Evolutionary conservation across 2,113 vertebrate species (phyloP).

Genomic region (Alligator sinensis): DNA sequence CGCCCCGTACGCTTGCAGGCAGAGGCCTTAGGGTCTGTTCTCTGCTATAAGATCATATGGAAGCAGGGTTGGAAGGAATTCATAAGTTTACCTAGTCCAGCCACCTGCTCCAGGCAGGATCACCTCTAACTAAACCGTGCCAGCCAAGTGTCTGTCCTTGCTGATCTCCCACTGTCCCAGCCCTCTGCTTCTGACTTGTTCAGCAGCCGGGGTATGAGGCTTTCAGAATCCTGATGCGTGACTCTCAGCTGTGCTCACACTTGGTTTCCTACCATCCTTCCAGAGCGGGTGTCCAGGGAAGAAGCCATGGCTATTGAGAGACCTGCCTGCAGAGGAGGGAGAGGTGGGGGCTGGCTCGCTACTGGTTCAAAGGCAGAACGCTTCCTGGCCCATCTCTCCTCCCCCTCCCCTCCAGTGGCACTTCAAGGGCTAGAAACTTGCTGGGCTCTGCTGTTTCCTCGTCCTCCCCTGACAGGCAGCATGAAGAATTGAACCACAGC

Average conservation of each 20-base stretch:
- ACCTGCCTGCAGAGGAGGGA: accelerated
- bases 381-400: neutral
- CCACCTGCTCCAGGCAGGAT: too few relatives aligned
- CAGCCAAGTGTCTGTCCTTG: neutral
- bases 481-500: slow-evolving; percentile 52
- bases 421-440: slow-evolving; percentile 63
- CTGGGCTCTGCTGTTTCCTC: slow-evolving; percentile 62
- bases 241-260: neutral
- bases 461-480: neutral
- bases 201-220: neutral
- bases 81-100: too few relatives aligned
- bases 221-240: neutral
- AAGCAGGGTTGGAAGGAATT: too few relatives aligned
- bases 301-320: neutral
- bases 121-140: too few relatives aligned
- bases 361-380: neutral
- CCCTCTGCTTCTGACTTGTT: neutral
- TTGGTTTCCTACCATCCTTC: too few relatives aligned
- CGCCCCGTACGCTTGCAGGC: neutral
- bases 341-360: accelerated
- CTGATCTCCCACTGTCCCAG: neutral
- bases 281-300: too few relatives aligned
- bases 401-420: neutral
- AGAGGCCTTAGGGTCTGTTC: too few relatives aligned
- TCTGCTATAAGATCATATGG: neutral